Evolutionary conservation across 2,113 vertebrate species (phyloP).

Genomic region (Platysteira castanea): DNA sequence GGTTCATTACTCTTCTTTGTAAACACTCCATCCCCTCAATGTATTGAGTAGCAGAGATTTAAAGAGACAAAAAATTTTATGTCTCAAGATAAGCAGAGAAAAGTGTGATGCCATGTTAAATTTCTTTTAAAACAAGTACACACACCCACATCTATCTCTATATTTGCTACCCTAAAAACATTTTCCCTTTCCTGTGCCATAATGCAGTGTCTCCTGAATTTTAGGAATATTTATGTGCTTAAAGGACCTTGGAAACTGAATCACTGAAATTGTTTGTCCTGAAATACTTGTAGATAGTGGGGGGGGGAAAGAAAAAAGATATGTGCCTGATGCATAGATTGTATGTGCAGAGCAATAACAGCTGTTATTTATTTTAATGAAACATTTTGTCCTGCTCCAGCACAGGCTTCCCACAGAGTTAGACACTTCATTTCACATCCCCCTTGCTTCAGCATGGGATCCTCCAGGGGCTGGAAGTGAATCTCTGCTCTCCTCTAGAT

Average conservation of each 20-base stretch:
- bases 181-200: neutral
- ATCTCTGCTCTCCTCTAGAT: neutral
- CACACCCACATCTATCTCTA: rapidly evolving
- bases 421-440: neutral
- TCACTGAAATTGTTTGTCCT: neutral
- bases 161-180: neutral
- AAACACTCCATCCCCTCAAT: neutral
- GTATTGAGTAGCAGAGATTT: neutral
- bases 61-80: neutral
- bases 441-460: rapidly evolving
- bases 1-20: neutral
- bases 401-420: no score
- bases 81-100: neutral
- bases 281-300: rapidly evolving
- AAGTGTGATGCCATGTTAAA: neutral
- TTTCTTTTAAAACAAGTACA: rapidly evolving
- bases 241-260: neutral
- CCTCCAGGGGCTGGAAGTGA: rapidly evolving
- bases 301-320: neutral
- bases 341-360: neutral
- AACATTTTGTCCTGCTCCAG: neutral
- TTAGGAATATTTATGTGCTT: neutral
- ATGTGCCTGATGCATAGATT: neutral
- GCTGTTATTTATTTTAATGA: neutral
- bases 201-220: neutral